Evolutionary conservation across 2,113 vertebrate species (phyloP).

Genomic region (Forbesichthys agassizii): DNA sequence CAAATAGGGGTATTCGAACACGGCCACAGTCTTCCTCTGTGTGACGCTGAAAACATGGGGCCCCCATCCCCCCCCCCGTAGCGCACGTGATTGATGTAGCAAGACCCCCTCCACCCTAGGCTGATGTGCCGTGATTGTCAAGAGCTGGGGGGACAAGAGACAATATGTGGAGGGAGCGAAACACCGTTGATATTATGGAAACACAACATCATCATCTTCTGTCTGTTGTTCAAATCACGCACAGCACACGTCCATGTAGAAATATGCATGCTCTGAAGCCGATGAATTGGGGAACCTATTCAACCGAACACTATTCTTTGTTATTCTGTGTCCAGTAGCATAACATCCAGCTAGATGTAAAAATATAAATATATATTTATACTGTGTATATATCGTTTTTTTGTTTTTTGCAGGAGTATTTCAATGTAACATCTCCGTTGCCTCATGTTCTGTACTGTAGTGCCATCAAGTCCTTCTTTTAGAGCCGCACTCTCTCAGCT

Average conservation of each 20-base stretch:
- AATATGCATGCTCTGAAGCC: too few species aligned
- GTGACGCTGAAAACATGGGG: not conserved
- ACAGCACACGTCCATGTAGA: too few species aligned
- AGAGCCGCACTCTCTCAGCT: not conserved
- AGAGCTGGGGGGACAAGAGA: not conserved
- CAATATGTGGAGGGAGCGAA: not conserved
- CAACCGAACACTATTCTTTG: too few species aligned
- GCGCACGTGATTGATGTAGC: not conserved
- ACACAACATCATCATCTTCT: not conserved
- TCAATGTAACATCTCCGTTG: conserved; percentile 13
- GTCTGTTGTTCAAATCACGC: not conserved
- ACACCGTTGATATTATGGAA: not conserved
- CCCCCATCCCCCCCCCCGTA: too few species aligned
- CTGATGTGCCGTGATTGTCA: not conserved
- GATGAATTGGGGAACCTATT: too few species aligned
- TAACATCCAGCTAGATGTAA: too few species aligned
- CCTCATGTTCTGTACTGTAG: conserved; percentile 12
- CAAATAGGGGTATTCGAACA: too few species aligned
- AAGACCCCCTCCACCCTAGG: not conserved
- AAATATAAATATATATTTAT: conserved; percentile 41
- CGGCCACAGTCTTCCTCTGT: too few species aligned
- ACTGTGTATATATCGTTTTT: not conserved
- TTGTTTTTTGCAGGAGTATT: not conserved
- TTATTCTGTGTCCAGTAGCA: too few species aligned
- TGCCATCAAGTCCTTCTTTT: not conserved